Evolutionary conservation across 1,140 invertebrate species (phyloP).

Genomic region (Bombus soroeensis): DNA sequence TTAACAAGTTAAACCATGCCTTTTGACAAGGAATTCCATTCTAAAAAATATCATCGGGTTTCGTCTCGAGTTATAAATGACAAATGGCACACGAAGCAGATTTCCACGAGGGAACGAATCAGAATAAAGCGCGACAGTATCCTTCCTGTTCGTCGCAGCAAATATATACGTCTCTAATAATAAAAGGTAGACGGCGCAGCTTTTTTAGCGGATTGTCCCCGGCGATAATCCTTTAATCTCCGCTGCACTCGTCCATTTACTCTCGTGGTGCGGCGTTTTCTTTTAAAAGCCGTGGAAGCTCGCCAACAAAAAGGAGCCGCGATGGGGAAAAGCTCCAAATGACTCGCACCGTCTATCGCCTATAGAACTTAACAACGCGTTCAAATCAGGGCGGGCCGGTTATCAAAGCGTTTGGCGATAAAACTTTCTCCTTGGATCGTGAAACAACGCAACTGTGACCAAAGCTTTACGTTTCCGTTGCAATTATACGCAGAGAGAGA

Average conservation of each 20-base stretch:
- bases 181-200: conserved; percentile 34
- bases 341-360: not conserved
- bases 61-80: conserved; percentile 1
- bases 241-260: conserved; percentile 28
- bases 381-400: not conserved
- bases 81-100: not conserved
- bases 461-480: conserved; percentile 22
- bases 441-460: not conserved
- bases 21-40: not conserved
- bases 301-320: not conserved
- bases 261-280: conserved; percentile 7
- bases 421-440: not conserved
- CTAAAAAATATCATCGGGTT: not conserved
- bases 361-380: conserved; percentile 18
- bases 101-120: conserved; percentile 41
- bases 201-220: conserved; percentile 61
- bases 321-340: conserved; percentile 28
- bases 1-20: not conserved
- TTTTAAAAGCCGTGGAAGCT: not conserved
- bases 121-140: conserved; percentile 6
- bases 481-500: conserved; percentile 56
- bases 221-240: conserved; percentile 65
- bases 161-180: conserved; percentile 53
- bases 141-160: not conserved
- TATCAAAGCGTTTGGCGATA: conserved; percentile 15